These are phyloP conservation scores for Acanthoscelides obtectus DNA, from an alignment of 2,888 invertebrate species.

Conservation along the genomic window DNA sequence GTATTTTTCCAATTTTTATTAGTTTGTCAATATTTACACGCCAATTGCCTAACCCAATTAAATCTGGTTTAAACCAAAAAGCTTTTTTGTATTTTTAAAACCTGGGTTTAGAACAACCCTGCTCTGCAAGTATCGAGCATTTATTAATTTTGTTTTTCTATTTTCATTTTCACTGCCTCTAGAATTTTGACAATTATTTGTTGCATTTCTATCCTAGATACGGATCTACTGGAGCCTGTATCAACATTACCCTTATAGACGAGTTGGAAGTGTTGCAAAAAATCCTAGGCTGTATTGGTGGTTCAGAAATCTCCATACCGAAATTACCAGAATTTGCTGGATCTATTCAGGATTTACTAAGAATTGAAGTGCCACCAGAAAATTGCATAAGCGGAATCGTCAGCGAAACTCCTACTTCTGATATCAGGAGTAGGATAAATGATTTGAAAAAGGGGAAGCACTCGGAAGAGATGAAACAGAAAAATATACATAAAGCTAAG, in stretches of 20 bases:
- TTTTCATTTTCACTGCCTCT: too few species aligned
- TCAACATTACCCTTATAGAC: constrained; percentile 65
- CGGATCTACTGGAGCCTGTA: constrained; percentile 78
- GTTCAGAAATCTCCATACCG: constrained; percentile 49
- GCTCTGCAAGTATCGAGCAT: too few species aligned
- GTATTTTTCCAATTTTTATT: too few species aligned
- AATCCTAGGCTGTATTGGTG: constrained; percentile 56
- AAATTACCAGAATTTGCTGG: constrained; percentile 45
- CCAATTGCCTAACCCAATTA: too few species aligned
- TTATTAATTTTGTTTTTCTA: too few species aligned
- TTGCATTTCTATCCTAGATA: too few species aligned
- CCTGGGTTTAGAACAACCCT: too few species aligned
- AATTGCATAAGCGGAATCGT: constrained; percentile 31
- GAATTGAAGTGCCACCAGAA: constrained; percentile 28
- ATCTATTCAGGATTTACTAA: constrained; percentile 35
- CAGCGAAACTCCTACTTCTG: not conserved
- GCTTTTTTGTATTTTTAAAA: too few species aligned
- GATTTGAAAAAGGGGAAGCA: constrained; percentile 4
- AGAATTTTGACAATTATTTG: too few species aligned
- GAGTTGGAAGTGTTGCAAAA: constrained; percentile 58
- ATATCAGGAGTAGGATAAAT: constrained; percentile 5
- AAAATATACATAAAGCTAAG: not conserved
- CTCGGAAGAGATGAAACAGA: constrained; percentile 5
- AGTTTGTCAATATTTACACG: too few species aligned
- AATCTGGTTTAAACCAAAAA: too few species aligned